Base-by-base conservation (phyloP, 2,888 invertebrate species). In the Zootermopsis nevadensis region DNA sequence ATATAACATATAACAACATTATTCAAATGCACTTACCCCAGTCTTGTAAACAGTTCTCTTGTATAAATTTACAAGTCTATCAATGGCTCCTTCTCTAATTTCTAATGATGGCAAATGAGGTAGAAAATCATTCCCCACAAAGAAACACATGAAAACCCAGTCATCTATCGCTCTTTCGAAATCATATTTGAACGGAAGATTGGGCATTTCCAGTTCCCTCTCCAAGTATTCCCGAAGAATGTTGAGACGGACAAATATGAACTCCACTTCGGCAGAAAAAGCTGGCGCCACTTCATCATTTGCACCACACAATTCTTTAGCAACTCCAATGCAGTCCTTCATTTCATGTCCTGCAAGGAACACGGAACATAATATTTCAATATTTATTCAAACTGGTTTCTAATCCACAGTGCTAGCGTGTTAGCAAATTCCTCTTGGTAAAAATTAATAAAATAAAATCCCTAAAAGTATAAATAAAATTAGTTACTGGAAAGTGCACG, bases 61-160 rank as follows among this genome's bases (percentile, higher is more conserved):
- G 89, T 99, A 99, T 84, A 99, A 90, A 86, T 92, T 94, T 10
- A 99, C 95, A 30, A 99, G 92, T 82, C 98, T 91, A 89, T 99
- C 99, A 77, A 99, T 98, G 0, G 99, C 99, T 0, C 96, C 96
- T 91, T 99, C 99, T 77, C 98, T 92, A 88, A 99, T 99, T 92
- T 99, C 99, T 86, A 99, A 90, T 80, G 98, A 98, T 7, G 99
- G 99, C 86, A 99, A 91, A 91, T 99, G 99, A 0, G 99, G 99
- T 87, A 99, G 90, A 89, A 99, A 99, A 90, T 99, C 99, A 88
- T 99, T 99, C 77, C 99, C 99, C 81, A 99, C 99, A 90, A 99
- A 99, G 91, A 99, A 99, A 89, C 99, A 99, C 98, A 99, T 98
- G 88, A 94, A 94, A 8, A 95, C 99, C 99, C 99, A 99, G 90